Base-by-base conservation (phyloP, 2,113 vertebrate species). In the Scalopus aquaticus region DNA sequence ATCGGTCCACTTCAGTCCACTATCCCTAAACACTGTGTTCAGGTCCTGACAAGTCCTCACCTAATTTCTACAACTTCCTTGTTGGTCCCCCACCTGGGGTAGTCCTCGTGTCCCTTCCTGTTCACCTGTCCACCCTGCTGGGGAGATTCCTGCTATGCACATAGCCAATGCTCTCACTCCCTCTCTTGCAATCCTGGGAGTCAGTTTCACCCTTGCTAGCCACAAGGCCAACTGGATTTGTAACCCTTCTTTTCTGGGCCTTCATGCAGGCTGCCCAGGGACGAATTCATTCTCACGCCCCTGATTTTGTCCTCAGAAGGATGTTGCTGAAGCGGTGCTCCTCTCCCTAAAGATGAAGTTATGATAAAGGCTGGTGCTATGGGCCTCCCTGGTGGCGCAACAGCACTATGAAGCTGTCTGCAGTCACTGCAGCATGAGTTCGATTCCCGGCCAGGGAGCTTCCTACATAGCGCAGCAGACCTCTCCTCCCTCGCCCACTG, bases 1-100 rank as follows among this genome's bases (percentile, higher is more conserved):
- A 0, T 16, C 46, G 11, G 51, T 30, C 26, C 32, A 26, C 69
- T 46, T 85, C 74, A 54, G 44, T 73, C 77, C 6, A 19, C 3
- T 6, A 20, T 49, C 10, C 70, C 44, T 32, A 6, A 5, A 35
- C 0, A 28, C 51, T 6, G 22, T 8, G 20, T 13, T 51, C 46
- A 44, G 54, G 26, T 46, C 67, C 78, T 32, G 6, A 28, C 37
- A 0, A 6, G 73, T 39, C 67, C 76, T 83, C 60, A 26, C 39
- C 30, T 73, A 46, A 44, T 0, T 7, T 20, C 62, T 10, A 0
- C 16, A 0, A 5, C 28, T 17, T 44, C 56, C 73, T 39, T 2
- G 0, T 42, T 8, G 7, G 39, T 26, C 16, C 44, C 46, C 35
- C 3, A 1, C 20, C 19, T 67, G 2, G 17, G 28, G 46, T 7